These are phyloP conservation scores for Strigops habroptila DNA, from an alignment of 2,113 vertebrate genomes.

Conservation along the genomic window DNA sequence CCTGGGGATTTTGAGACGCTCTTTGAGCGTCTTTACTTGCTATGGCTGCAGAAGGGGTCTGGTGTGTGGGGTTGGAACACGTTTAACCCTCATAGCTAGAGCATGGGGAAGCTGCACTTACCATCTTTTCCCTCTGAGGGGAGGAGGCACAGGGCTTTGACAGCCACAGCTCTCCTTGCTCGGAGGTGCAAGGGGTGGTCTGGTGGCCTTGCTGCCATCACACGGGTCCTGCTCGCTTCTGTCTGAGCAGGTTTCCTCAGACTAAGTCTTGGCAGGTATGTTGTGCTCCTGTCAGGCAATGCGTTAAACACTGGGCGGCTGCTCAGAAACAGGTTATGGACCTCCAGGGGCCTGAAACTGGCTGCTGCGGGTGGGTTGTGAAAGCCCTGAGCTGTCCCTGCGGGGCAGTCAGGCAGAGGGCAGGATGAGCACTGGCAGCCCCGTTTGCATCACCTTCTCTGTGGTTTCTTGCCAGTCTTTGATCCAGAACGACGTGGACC, in stretches of 20 bases:
- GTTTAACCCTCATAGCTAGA: background rate
- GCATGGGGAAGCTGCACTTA: background rate
- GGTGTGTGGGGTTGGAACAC: background rate
- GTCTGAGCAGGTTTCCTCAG: background rate
- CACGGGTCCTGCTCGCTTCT: background rate
- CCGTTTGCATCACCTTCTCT: background rate
- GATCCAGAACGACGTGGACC: conserved; percentile 89
- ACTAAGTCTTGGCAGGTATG: background rate
- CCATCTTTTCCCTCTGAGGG: background rate
- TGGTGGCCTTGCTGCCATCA: background rate
- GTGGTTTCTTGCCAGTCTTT: conserved; percentile 77
- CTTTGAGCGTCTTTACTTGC: background rate
- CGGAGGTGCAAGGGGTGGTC: background rate
- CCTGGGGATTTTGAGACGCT: background rate
- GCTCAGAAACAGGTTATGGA: background rate
- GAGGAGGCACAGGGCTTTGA: background rate
- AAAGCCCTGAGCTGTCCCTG: background rate
- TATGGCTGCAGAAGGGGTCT: background rate
- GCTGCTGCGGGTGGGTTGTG: background rate
- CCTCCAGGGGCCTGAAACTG: background rate
- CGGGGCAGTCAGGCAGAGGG: background rate
- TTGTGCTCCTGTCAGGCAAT: background rate
- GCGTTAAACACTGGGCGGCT: background rate
- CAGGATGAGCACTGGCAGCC: background rate
- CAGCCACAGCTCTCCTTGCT: background rate